phyloP scores from a whole-genome alignment of 2,888 invertebrate species.

The Apantesis nais region DNA sequence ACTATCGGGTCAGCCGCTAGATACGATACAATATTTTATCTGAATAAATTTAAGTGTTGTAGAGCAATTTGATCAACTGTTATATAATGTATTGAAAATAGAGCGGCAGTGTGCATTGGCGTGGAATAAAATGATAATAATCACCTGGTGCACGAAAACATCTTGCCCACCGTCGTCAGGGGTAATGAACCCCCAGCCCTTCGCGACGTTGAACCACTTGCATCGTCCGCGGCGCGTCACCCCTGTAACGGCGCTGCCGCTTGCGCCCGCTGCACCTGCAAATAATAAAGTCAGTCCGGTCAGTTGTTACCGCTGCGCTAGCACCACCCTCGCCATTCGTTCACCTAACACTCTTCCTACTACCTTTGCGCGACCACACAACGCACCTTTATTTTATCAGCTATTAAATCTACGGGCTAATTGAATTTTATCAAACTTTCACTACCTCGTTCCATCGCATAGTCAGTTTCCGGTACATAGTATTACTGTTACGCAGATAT shows the following conservation, averaged over 20 bases:
- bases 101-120: conserved; percentile 25
- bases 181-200: conserved; percentile 97
- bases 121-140: conserved; percentile 42
- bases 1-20: conserved; percentile 83
- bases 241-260: conserved; percentile 76
- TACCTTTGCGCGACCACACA: conserved; percentile 1
- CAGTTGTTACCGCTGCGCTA: conserved; percentile 34
- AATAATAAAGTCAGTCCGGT: conserved; percentile 47
- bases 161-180: conserved; percentile 96
- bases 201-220: conserved; percentile 98
- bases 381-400: conserved; percentile 34
- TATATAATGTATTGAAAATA: conserved; percentile 19
- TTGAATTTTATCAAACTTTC: conserved; percentile 37
- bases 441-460: conserved; percentile 34
- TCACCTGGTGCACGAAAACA: conserved; percentile 97
- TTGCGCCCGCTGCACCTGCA: conserved; percentile 70
- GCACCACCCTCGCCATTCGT: conserved; percentile 13
- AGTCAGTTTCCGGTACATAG: conserved; percentile 35
- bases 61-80: conserved; percentile 30
- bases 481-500: conserved; percentile 17
- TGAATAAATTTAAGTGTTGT: conserved; percentile 68
- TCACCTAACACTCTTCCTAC: not conserved
- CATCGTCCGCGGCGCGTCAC: conserved; percentile 91
- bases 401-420: conserved; percentile 34
- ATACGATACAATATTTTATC: conserved; percentile 74